Percentiles rank a stretch among this genome's conserved stretches.
Evolutionary conservation across 2,888 invertebrate genomes (phyloP).

Genomic region (Chaitophorus viminalis): DNA sequence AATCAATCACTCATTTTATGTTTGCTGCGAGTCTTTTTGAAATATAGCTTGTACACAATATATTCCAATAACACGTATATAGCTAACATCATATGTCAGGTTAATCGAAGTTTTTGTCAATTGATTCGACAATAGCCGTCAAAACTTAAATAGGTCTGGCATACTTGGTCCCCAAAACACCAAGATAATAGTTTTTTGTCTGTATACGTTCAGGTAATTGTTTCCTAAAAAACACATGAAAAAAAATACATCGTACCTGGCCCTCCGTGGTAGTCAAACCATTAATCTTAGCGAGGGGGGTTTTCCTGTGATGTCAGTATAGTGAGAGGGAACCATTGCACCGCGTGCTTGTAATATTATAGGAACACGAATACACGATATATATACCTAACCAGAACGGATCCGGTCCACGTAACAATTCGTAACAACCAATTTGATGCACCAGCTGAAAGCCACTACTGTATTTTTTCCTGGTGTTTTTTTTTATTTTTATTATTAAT

Average conservation of each 20-base stretch:
- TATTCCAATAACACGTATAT: background rate
- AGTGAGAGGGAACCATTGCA: constrained; percentile 4
- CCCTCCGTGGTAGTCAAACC: constrained; percentile 51
- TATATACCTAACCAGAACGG: constrained; percentile 48
- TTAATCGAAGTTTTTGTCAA: constrained; percentile 49
- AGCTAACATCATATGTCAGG: constrained; percentile 31
- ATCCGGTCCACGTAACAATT: constrained; percentile 60
- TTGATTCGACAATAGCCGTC: constrained; percentile 45
- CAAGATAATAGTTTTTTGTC: constrained; percentile 34
- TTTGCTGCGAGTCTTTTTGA: background rate
- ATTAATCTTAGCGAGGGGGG: constrained; percentile 48
- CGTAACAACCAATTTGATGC: constrained; percentile 59
- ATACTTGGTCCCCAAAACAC: constrained; percentile 15
- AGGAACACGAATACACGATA: background rate
- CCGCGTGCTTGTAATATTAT: background rate
- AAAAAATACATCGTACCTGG: constrained; percentile 46
- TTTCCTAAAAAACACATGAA: constrained; percentile 8
- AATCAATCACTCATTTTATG: constrained; percentile 34
- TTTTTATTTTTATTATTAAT: constrained; percentile 28
- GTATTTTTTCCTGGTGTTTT: background rate
- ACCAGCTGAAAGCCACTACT: constrained; percentile 40
- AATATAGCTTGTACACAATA: constrained; percentile 8
- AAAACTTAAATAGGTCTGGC: constrained; percentile 39
- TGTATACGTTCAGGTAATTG: background rate
- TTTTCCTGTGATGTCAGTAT: constrained; percentile 40